Evolutionary conservation across 2,888 invertebrate species (phyloP).

Genomic region (Stegophylla sp.): DNA sequence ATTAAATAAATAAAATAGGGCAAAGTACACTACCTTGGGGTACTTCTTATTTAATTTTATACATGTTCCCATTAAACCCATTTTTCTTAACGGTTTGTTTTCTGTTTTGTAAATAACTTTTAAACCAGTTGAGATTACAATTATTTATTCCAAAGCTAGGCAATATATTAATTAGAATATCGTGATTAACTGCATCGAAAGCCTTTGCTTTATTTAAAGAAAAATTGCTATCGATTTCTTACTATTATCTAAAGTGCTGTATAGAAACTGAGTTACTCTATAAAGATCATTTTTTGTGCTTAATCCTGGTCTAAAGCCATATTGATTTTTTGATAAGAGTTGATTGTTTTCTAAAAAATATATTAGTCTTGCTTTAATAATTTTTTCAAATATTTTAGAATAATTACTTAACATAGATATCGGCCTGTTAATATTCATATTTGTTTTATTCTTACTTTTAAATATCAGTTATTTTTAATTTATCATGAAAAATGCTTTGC

Average conservation of each 20-base stretch:
- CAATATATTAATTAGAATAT: neutral
- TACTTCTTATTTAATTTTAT: no score
- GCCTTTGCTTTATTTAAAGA: neutral
- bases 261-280: conserved; percentile 4
- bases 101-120: no score
- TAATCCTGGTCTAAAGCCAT: conserved; percentile 16
- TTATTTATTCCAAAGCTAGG: conserved; percentile 21
- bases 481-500: neutral
- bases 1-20: no score
- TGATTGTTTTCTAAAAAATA: neutral
- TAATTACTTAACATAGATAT: neutral
- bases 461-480: no score
- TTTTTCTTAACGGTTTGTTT: no score
- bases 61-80: no score
- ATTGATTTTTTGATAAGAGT: no score
- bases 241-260: conserved; percentile 10
- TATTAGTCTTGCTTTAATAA: neutral
- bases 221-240: conserved; percentile 4
- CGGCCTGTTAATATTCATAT: neutral
- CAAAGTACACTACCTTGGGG: no score
- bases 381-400: neutral
- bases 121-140: no score
- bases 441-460: no score
- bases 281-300: conserved; percentile 7
- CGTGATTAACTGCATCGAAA: neutral